phyloP scores from a whole-genome alignment of 1,140 invertebrate genomes.

The Lepidurus packardi region DNA sequence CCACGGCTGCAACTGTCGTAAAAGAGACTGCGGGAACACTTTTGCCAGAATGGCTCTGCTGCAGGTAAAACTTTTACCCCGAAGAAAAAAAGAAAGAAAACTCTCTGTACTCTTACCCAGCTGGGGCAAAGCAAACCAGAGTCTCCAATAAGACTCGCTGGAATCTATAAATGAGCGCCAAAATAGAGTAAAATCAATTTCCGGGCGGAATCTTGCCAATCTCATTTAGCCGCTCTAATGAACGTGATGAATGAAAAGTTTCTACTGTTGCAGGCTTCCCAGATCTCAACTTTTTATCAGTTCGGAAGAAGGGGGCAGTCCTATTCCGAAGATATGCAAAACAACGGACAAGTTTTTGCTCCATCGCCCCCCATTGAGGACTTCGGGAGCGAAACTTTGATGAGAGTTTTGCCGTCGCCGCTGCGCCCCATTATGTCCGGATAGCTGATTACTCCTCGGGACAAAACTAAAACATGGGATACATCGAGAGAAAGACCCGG shows the following conservation, averaged over 20 bases:
- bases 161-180: not conserved
- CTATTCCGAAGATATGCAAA: not conserved
- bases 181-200: too few species aligned
- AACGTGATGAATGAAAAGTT: not conserved
- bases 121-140: not conserved
- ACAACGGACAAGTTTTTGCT: slow-evolving; percentile 2
- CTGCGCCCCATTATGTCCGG: not conserved
- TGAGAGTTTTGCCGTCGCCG: not conserved
- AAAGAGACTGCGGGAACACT: slow-evolving; percentile 13
- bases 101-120: not conserved
- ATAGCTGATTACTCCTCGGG: not conserved
- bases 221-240: not conserved
- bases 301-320: not conserved
- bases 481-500: not conserved
- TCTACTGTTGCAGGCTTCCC: not conserved
- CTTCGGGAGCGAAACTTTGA: not conserved
- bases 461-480: not conserved
- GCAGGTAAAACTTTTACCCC: slow-evolving; percentile 7
- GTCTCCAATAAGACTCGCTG: not conserved
- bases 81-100: not conserved
- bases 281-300: not conserved
- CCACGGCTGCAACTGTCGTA: slow-evolving; percentile 20
- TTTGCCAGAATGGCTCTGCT: slow-evolving; percentile 8
- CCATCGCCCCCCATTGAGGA: not conserved
- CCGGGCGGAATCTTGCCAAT: too few species aligned